phyloP scores from a whole-genome alignment of 2,888 invertebrate genomes.

The Subacronicta megacephala region DNA sequence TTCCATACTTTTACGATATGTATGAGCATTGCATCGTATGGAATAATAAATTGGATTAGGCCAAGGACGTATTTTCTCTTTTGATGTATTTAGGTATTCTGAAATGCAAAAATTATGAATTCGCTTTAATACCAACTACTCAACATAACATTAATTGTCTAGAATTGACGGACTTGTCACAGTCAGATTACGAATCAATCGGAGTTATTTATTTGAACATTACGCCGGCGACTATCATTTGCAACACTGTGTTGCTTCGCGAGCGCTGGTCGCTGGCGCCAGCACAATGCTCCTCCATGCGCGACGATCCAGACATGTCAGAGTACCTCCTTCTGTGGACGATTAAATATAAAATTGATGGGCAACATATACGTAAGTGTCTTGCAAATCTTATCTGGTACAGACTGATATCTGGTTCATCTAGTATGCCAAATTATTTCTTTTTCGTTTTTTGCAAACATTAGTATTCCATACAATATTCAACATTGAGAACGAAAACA shows the following conservation, averaged over 20 bases:
- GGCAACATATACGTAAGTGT: conserved; percentile 47
- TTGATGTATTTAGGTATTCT: too few species aligned
- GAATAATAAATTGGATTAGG: too few species aligned
- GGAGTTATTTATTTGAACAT: conserved; percentile 63
- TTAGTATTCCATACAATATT: too few species aligned
- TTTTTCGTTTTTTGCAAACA: too few species aligned
- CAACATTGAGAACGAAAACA: too few species aligned
- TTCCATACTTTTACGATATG: background rate
- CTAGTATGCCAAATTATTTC: too few species aligned
- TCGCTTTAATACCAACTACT: background rate
- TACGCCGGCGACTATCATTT: conserved; percentile 52
- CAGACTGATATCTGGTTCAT: too few species aligned
- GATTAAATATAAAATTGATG: conserved; percentile 60
- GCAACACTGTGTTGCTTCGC: conserved; percentile 66
- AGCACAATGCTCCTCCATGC: conserved; percentile 70
- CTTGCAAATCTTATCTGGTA: too few species aligned
- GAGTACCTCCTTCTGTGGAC: conserved; percentile 63
- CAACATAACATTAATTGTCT: conserved; percentile 5
- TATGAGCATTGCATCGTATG: too few species aligned
- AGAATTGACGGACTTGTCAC: conserved; percentile 16
- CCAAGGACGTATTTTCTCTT: too few species aligned
- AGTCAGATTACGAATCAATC: conserved; percentile 41
- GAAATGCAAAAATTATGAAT: too few species aligned
- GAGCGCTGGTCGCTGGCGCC: conserved; percentile 72
- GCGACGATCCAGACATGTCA: conserved; percentile 67